A percentile compares a stretch with the other conserved stretches of the same genome.
phyloP scores from a whole-genome alignment of 2,113 vertebrate genomes.

The Orientallactaga bullata region DNA sequence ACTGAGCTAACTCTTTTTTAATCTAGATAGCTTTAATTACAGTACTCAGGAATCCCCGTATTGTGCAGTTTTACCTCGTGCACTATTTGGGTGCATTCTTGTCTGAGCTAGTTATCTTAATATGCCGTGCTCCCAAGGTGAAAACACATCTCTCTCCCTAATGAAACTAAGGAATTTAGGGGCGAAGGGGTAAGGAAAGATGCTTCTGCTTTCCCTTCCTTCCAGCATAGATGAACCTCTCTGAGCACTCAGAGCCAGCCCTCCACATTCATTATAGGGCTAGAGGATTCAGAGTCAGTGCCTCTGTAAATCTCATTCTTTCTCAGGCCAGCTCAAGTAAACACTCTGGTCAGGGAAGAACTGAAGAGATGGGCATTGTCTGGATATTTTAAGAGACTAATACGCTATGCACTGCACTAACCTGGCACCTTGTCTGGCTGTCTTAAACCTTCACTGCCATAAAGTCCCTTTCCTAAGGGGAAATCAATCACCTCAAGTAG shows the following conservation, averaged over 20 bases:
- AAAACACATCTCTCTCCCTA: constrained; percentile 59
- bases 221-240: constrained; percentile 68
- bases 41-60: constrained; percentile 74
- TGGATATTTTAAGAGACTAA: constrained; percentile 32
- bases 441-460: background rate
- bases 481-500: background rate
- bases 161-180: background rate
- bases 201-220: background rate
- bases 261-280: constrained; percentile 73
- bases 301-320: constrained; percentile 74
- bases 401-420: background rate
- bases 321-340: constrained; percentile 77
- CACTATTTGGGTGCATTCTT: constrained; percentile 77
- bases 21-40: constrained; percentile 85
- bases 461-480: background rate
- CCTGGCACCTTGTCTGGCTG: background rate
- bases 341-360: constrained; percentile 59
- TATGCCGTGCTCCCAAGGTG: constrained; percentile 1
- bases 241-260: constrained; percentile 71
- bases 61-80: constrained; percentile 80
- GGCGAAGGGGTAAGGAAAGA: background rate
- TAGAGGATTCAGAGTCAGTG: constrained; percentile 67
- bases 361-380: background rate
- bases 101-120: constrained; percentile 70
- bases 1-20: constrained; percentile 79